Base-by-base conservation (phyloP, 2,888 invertebrate genomes). In the Melinaea menophilus region DNA sequence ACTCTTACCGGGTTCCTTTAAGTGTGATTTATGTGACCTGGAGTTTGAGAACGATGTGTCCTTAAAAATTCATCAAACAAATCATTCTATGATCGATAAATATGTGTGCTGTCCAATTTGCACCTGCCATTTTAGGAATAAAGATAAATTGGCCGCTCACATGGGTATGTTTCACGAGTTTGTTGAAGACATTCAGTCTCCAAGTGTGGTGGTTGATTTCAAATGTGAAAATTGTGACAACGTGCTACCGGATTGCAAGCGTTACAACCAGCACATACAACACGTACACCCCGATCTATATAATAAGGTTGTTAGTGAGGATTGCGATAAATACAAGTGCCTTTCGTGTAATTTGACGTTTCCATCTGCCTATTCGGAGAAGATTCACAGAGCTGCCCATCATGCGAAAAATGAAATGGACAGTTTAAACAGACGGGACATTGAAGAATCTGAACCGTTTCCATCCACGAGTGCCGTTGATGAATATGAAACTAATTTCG, bases 331-430 rank as follows among this genome's bases (percentile, higher is more conserved):
- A 41, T 56, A 65, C 4, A 54, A 65, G 46, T 73, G 72, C 46
- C 62, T 47, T 0, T 48, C 62, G 1, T 73, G 73, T 45, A 62
- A 59, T 2, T 13, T 58, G 5, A 51, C 51, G 0, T 73, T 68
- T 33, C 56, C 63, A 2, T 62, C 62, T 0, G 61, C 60, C 1
- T 58, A 65, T 37, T 56, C 63, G 3, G 58, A 66, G 35, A 62
- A 60, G 0, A 68, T 66, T 33, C 73, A 73, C 54, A 55, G 47
- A 2, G 54, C 59, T 0, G n/a, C 55, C 0, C 51, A 66, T n/a
- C 73, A 72, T 35, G n/a, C 61, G 0, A 31, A 9, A 7, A 9
- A 7, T 31, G 51, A 51, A 41, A 41, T 3, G 11, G 11, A 9
- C 3, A 5, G 5, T 41, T 9, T 41, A 41, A 41, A 41, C 7